phyloP scores from a whole-genome alignment of 2,113 vertebrate species.

The Indri indri region DNA sequence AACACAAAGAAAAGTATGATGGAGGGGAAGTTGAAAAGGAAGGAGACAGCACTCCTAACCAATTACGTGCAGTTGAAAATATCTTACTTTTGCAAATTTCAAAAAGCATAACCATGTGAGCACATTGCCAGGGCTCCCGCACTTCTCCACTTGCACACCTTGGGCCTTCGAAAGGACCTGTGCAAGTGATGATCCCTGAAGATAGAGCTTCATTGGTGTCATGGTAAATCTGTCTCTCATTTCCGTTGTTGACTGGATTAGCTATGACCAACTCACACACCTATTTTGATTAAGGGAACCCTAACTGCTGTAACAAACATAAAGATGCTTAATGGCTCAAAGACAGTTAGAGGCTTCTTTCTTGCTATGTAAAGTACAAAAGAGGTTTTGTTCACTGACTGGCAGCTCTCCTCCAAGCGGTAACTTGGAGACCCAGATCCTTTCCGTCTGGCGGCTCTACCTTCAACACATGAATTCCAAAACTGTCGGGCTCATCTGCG shows the following conservation, averaged over 20 bases:
- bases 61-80: background rate
- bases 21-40: background rate
- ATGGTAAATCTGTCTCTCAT: background rate
- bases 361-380: background rate
- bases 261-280: background rate
- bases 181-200: background rate
- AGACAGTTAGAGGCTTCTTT: background rate
- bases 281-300: background rate
- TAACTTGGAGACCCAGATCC: background rate
- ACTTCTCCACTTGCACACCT: background rate
- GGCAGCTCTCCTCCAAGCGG: background rate
- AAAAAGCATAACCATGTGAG: background rate
- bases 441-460: background rate
- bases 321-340: background rate
- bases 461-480: background rate
- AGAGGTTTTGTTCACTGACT: background rate
- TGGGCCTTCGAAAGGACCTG: background rate
- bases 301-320: background rate
- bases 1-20: background rate
- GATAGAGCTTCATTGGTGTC: background rate
- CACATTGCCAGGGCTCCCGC: background rate
- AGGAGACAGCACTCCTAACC: background rate
- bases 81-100: background rate
- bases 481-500: background rate
- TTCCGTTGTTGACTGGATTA: background rate